phyloP scores from a whole-genome alignment of 2,797 vertebrate species.

The Labeo calbasu region DNA sequence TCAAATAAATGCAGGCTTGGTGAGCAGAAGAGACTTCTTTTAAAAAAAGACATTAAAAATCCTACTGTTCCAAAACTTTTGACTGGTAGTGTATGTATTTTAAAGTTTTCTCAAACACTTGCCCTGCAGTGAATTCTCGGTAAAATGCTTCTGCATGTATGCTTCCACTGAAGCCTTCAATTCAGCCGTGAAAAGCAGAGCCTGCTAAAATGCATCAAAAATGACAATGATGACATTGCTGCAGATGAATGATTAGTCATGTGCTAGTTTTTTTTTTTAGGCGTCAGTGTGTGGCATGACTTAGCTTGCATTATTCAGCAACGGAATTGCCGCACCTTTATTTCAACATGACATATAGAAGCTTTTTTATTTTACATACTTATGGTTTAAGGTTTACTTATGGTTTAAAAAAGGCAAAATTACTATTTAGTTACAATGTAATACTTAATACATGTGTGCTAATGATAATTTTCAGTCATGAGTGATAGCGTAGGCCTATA shows the following conservation, averaged over 20 bases:
- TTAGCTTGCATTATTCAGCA: slow-evolving; percentile 8
- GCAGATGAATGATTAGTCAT: slow-evolving; percentile 22
- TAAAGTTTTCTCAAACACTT: not conserved
- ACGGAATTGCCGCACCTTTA: not conserved
- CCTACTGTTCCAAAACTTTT: too few relatives aligned
- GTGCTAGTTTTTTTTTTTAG: not conserved
- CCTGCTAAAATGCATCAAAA: not conserved
- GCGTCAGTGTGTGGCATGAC: not conserved
- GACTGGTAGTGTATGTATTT: not conserved
- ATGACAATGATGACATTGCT: not conserved
- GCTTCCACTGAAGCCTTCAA: not conserved
- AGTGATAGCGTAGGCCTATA: not conserved
- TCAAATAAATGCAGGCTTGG: too few relatives aligned
- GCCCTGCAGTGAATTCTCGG: not conserved
- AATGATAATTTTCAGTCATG: not conserved
- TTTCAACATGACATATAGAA: not conserved
- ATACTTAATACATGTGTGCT: not conserved
- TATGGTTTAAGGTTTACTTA: not conserved
- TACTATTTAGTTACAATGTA: not conserved
- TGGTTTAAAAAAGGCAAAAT: not conserved
- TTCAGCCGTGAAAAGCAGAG: not conserved
- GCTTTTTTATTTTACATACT: not conserved
- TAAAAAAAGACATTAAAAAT: too few relatives aligned
- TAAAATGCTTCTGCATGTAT: not conserved
- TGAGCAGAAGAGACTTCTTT: too few relatives aligned